These are phyloP conservation scores for Catagonus wagneri DNA, from an alignment of 2,113 vertebrate genomes.

Conservation along the genomic window DNA sequence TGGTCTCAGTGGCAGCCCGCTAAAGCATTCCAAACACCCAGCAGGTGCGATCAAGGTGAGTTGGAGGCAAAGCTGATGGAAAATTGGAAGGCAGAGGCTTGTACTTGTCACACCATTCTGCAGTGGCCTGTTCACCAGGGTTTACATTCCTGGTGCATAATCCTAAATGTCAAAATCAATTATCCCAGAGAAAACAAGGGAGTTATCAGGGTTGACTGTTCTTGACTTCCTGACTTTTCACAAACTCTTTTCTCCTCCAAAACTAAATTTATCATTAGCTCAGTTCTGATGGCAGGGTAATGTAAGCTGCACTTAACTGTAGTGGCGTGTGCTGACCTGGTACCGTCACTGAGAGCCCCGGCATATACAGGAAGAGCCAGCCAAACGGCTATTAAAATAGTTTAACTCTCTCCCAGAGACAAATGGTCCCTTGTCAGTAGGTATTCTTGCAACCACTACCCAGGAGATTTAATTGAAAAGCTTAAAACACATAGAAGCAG, in stretches of 20 bases:
- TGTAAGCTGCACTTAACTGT: not conserved
- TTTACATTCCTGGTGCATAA: slow-evolving; percentile 76
- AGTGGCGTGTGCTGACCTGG: slow-evolving; percentile 15
- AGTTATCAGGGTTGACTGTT: slow-evolving; percentile 78
- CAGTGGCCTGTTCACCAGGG: slow-evolving; percentile 52
- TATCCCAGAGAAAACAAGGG: slow-evolving; percentile 68
- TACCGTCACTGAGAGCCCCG: not conserved
- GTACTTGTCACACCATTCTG: slow-evolving; percentile 70
- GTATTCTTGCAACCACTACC: slow-evolving; percentile 70
- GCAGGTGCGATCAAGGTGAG: slow-evolving; percentile 68
- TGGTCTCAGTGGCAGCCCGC: not conserved
- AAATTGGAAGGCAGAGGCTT: slow-evolving; percentile 66
- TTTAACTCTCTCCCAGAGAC: slow-evolving; percentile 56
- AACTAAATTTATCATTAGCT: slow-evolving; percentile 60
- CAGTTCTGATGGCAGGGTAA: slow-evolving; percentile 35
- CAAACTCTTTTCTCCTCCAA: slow-evolving; percentile 68
- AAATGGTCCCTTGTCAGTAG: slow-evolving; percentile 69
- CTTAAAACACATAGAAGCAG: slow-evolving; percentile 72
- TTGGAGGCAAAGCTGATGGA: slow-evolving; percentile 44
- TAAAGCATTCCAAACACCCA: slow-evolving; percentile 66
- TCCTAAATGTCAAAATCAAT: slow-evolving; percentile 86
- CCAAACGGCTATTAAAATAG: slow-evolving; percentile 26
- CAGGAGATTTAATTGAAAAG: slow-evolving; percentile 81
- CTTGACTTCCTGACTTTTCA: slow-evolving; percentile 77
- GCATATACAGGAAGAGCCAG: not conserved